Evolutionary conservation across 2,113 vertebrate genomes (phyloP).

Genomic region (Mobula birostris): DNA sequence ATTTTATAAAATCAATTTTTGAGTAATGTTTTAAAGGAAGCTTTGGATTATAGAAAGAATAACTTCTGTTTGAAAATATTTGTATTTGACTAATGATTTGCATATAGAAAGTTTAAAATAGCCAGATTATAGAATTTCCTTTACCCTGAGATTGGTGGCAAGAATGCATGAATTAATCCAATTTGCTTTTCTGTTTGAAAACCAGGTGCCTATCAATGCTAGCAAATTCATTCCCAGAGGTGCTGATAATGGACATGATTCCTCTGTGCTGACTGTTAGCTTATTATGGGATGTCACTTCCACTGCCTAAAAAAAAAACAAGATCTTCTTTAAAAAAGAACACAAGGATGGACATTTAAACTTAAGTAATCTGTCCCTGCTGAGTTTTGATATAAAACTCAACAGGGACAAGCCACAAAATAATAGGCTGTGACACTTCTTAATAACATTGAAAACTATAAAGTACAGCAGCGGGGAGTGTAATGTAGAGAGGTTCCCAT

Average conservation of each 20-base stretch:
- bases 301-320: conserved; percentile 15
- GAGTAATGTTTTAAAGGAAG: neutral
- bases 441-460: neutral
- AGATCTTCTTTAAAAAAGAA: neutral
- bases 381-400: conserved; percentile 5
- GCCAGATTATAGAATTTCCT: neutral
- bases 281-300: neutral
- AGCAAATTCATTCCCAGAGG: neutral
- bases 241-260: neutral
- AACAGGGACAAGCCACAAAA: conserved; percentile 18
- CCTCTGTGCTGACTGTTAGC: neutral
- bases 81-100: too few species aligned
- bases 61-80: neutral
- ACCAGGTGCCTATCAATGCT: neutral
- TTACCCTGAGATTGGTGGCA: neutral
- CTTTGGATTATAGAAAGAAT: neutral
- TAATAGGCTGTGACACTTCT: conserved; percentile 26
- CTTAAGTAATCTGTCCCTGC: neutral
- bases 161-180: conserved; percentile 16
- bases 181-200: neutral
- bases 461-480: neutral
- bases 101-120: too few species aligned
- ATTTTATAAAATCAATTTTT: conserved; percentile 7
- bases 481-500: neutral
- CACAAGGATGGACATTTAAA: neutral